Conservation (phyloP, 2,797 vertebrate genomes). For the Garrulus glandarius region DNA sequence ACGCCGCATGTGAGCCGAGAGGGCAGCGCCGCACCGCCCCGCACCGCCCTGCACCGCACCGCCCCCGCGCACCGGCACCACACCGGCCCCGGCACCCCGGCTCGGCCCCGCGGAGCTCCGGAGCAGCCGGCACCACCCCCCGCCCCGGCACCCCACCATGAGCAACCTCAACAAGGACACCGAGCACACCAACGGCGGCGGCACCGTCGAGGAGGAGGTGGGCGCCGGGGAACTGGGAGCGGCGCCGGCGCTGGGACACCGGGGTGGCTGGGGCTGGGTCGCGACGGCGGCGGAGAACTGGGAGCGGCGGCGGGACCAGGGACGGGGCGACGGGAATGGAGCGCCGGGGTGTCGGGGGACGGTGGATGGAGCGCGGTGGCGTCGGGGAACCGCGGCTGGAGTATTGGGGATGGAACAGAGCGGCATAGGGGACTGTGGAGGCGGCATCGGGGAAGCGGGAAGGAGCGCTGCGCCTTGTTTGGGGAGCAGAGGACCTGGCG, state of each 20-base stretch:
- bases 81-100: background rate
- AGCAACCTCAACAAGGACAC: conserved; percentile 68
- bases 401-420: background rate
- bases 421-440: no score
- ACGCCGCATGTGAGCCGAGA: conserved; percentile 27
- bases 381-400: background rate
- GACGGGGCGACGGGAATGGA: background rate
- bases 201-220: conserved; percentile 71
- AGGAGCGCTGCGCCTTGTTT: background rate
- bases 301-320: background rate
- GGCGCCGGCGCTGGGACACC: background rate
- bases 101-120: background rate
- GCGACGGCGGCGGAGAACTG: background rate
- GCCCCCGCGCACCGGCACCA: conserved; percentile 11
- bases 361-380: background rate
- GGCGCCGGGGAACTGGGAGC: background rate
- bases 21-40: background rate
- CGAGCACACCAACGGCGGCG: conserved; percentile 65
- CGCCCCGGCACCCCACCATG: conserved; percentile 14
- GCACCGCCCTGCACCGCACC: background rate
- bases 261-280: background rate
- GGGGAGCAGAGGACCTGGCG: background rate
- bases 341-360: background rate
- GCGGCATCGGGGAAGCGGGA: background rate
- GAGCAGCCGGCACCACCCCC: background rate